Evolutionary conservation across 2,113 vertebrate genomes (phyloP).

Genomic region (Theristicus caerulescens): DNA sequence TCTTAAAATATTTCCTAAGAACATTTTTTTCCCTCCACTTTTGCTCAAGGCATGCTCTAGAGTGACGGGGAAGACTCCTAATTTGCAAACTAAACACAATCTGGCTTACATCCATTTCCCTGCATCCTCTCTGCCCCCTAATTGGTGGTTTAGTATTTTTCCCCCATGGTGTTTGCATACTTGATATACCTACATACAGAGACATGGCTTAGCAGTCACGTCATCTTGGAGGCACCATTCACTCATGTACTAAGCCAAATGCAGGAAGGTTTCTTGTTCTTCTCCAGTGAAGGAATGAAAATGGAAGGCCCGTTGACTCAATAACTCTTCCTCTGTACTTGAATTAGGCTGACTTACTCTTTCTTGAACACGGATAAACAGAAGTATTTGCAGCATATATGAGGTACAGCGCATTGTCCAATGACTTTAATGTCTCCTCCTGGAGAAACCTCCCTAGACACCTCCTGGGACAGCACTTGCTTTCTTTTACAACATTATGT

Average conservation of each 20-base stretch:
- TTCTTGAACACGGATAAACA: background rate
- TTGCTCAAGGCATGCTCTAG: background rate
- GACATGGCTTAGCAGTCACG: too few species aligned
- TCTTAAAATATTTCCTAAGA: background rate
- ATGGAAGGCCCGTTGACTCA: background rate
- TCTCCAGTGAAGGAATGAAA: background rate
- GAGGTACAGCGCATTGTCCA: too few species aligned
- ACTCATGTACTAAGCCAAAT: background rate
- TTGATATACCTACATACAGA: too few species aligned
- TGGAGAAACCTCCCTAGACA: background rate
- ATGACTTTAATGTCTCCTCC: background rate
- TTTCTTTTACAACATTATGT: background rate
- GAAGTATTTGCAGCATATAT: background rate
- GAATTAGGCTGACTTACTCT: background rate
- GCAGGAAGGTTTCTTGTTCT: background rate
- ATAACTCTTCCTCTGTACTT: background rate
- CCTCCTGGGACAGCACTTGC: too few species aligned
- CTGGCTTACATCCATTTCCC: background rate
- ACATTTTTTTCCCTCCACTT: accelerated
- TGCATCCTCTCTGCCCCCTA: accelerated
- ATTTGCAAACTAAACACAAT: background rate
- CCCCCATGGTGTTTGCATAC: background rate
- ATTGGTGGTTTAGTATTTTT: accelerated
- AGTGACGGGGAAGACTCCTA: background rate
- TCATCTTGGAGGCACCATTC: background rate